Evolutionary conservation across 1,140 invertebrate species (phyloP), one percentile per base, ranked within the genome.

Genomic region (Drosophila prosaltans): DNA sequence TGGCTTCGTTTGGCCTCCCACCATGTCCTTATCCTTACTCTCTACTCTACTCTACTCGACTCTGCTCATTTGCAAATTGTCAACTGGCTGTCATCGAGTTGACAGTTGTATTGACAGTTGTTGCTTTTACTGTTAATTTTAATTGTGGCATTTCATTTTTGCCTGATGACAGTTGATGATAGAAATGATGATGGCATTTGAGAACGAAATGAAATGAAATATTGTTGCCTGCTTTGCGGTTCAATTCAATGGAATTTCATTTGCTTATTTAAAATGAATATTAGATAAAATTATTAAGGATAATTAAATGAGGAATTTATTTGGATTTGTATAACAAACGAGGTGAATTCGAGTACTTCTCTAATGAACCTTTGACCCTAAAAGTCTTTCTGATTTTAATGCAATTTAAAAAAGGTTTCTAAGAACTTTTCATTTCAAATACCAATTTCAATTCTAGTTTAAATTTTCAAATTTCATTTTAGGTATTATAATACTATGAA

Each of bases 61-160:
- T 16, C 16, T 16, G 16, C 16, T 16, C 16, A 16, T 16, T 30
- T 30, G 28, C n/a, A 48, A 67, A 81, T 70, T 89, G 77, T 89
- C 84, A 88, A 83, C 84, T 67, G 71, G 61, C 80, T 89, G 84
- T 81, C 85, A 81, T 55, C 30, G 26, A 48, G 54, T 69, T 51
- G 79, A 80, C 84, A 89, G 71, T 84, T 83, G 60, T 78, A 89
- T 88, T 88, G 84, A 89, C 80, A 84, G 80, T 88, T 78, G 45
- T 51, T 81, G 77, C 68, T 78, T 84, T 88, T 68, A 67, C 81
- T 78, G 71, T 81, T 78, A 84, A 89, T 75, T 89, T 89, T 81
- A 89, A 89, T 84, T 89, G 78, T 89, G 78, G 74, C 69, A 78
- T 77, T 88, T 65, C 26, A 51, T 60, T 51, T 51, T 7, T 51